phyloP scores from a whole-genome alignment of 2,797 vertebrate genomes.

The Hydrocynus forskahlii region DNA sequence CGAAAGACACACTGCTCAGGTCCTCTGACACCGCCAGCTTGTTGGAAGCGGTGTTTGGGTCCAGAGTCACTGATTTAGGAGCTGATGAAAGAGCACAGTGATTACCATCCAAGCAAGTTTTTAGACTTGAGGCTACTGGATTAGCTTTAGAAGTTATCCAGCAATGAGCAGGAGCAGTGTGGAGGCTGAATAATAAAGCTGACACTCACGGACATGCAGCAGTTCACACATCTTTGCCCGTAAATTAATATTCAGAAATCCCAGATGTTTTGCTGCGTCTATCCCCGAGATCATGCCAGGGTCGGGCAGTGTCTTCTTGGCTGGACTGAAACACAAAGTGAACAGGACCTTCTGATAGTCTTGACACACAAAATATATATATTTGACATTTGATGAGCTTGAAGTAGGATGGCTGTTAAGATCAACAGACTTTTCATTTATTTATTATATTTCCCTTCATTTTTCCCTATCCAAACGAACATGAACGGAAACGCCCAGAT shows the following conservation, averaged over 20 bases:
- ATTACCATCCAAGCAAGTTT: neutral
- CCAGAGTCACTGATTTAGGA: conserved; percentile 34
- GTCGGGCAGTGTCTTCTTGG: neutral
- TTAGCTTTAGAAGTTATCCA: neutral
- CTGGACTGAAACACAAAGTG: conserved; percentile 18
- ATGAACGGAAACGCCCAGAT: no score
- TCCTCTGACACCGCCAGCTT: conserved; percentile 20
- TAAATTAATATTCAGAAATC: conserved; percentile 10
- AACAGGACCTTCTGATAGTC: neutral
- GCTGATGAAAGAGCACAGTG: conserved; percentile 28
- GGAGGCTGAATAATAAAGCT: neutral
- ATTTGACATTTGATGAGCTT: neutral
- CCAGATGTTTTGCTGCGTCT: conserved; percentile 24
- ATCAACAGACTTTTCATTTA: no score
- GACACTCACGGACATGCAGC: conserved; percentile 18
- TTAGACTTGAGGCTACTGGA: neutral
- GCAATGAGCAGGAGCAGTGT: neutral
- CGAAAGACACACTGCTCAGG: neutral
- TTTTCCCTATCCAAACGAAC: no score
- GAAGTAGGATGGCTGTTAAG: neutral
- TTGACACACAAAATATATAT: no score
- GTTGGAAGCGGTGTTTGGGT: conserved; percentile 41
- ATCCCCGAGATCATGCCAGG: conserved; percentile 19
- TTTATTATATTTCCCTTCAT: no score
- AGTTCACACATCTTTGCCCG: conserved; percentile 16